A percentile compares a stretch with the other conserved stretches of the same genome.
Evolutionary conservation across 2,888 invertebrate species (phyloP).

Genomic region (Entomobrya multifasciata): DNA sequence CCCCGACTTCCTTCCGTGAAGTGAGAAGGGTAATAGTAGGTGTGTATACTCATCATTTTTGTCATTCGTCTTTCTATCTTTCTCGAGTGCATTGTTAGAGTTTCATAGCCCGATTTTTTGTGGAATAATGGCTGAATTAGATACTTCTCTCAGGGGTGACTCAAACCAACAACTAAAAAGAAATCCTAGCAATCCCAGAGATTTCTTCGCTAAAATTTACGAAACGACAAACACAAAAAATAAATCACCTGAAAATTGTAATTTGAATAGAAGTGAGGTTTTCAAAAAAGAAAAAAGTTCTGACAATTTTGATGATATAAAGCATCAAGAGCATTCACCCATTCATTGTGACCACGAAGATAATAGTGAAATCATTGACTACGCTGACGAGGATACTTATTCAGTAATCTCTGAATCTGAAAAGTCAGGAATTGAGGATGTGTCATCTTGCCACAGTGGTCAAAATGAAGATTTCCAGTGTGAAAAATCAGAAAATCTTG

Average conservation of each 20-base stretch:
- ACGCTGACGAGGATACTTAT: slow-evolving; percentile 44
- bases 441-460: neutral
- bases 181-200: slow-evolving; percentile 88
- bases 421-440: slow-evolving; percentile 29
- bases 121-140: neutral
- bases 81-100: neutral
- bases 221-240: slow-evolving; percentile 81
- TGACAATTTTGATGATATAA: too few species aligned
- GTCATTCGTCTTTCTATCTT: slow-evolving; percentile 2
- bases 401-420: slow-evolving; percentile 45
- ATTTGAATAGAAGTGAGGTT: too few species aligned
- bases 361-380: neutral
- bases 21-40: neutral
- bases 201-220: slow-evolving; percentile 90
- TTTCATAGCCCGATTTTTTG: too few species aligned
- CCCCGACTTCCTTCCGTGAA: slow-evolving; percentile 44
- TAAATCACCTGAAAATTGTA: too few species aligned
- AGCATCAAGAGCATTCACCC: neutral
- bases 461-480: slow-evolving; percentile 1
- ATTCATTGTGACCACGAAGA: slow-evolving; percentile 21
- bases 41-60: neutral
- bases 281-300: too few species aligned
- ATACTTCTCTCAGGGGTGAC: neutral
- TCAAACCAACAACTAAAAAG: slow-evolving; percentile 36
- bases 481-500: neutral